Conservation (phyloP, 2,888 invertebrate genomes). For the Aricia artaxerxes region DNA sequence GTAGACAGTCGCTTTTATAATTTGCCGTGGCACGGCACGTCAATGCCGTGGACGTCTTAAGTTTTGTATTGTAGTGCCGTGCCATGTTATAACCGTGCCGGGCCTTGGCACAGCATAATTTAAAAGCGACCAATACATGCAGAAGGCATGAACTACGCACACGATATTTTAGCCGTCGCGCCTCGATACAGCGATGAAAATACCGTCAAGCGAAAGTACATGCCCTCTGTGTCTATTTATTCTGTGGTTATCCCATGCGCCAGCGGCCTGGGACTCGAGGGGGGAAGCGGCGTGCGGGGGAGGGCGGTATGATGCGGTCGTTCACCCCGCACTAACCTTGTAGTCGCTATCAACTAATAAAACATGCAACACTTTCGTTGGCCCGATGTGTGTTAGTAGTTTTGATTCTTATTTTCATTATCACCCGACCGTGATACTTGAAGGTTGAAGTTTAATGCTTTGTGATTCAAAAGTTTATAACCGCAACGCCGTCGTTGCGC, state of each 20-base stretch:
- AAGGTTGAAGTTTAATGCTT: background rate
- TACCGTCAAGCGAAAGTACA: slow-evolving; percentile 44
- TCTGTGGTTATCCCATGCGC: slow-evolving; percentile 8
- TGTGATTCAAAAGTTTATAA: background rate
- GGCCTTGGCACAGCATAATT: too few relatives aligned
- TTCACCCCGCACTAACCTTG: slow-evolving; percentile 61
- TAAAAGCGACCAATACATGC: too few relatives aligned
- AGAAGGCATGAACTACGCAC: too few relatives aligned
- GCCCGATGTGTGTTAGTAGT: slow-evolving; percentile 31
- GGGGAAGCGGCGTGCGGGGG: slow-evolving; percentile 38
- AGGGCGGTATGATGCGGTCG: slow-evolving; percentile 44
- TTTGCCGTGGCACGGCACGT: too few relatives aligned
- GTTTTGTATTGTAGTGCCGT: too few relatives aligned
- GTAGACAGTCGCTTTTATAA: too few relatives aligned
- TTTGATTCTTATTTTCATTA: slow-evolving; percentile 26
- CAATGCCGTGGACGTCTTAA: too few relatives aligned
- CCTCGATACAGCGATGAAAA: slow-evolving; percentile 35
- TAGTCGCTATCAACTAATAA: slow-evolving; percentile 48
- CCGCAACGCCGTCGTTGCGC: too few relatives aligned
- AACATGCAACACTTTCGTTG: slow-evolving; percentile 40
- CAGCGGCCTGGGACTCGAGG: background rate
- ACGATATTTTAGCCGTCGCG: too few relatives aligned
- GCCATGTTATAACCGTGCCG: too few relatives aligned
- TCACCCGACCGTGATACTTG: slow-evolving; percentile 11
- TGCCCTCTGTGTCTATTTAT: background rate